Evolutionary conservation across 1,140 invertebrate genomes (phyloP), one percentile per base, ranked within the genome.

Genomic region (Trichoplusia ni): DNA sequence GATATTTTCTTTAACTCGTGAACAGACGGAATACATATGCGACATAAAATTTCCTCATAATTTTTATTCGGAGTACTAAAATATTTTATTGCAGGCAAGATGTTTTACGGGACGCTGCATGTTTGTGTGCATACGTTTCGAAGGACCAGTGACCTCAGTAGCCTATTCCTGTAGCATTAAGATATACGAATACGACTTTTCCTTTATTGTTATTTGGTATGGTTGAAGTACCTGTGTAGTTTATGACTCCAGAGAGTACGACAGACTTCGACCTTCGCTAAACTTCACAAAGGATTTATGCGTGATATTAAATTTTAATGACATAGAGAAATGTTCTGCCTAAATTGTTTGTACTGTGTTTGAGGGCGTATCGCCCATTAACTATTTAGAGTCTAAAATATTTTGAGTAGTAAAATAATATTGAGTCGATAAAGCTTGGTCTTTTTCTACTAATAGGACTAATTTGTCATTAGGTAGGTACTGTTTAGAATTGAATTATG

Each of bases 1-100:
- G n/a, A n/a, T n/a, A n/a, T n/a, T n/a, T n/a, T n/a, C n/a, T n/a
- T n/a, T n/a, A n/a, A n/a, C n/a, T n/a, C n/a, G n/a, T n/a, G n/a
- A n/a, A n/a, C n/a, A n/a, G n/a, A n/a, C n/a, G n/a, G n/a, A n/a
- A n/a, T n/a, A n/a, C n/a, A 27, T 21, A 56, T 40, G 33, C 5
- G 16, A 19, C 23, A 40, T 56, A 56, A 56, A 56, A 56, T 13
- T n/a, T 56, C 33, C 25, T 56, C 21, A 56, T 56, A 56, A 56
- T 56, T 38, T 56, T 56, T 56, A 56, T 56, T 23, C 9, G 27
- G 9, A 9, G 21, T 40, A 56, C 51, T 56, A 56, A 56, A 56
- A 40, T 56, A 38, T 56, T 56, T 56, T 56, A 53, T 53, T 35
- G 21, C 8, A 14, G 23, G 33, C n/a, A 6, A 25, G 8, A 21